Conservation (phyloP, 2,888 invertebrate species). For the Ernsta delagoae region DNA sequence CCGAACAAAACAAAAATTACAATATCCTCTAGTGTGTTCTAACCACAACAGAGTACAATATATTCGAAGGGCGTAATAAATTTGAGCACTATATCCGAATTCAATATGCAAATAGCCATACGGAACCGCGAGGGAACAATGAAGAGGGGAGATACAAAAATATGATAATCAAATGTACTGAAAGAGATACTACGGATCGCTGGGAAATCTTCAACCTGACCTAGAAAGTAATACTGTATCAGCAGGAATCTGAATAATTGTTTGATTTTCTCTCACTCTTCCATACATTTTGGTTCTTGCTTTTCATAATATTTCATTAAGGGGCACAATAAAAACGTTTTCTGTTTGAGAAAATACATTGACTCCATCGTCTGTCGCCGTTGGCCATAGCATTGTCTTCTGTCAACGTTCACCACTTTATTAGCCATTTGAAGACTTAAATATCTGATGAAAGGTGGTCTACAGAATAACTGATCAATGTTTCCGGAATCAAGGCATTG, state of each 20-base stretch:
- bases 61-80: conserved; percentile 68
- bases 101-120: conserved; percentile 76
- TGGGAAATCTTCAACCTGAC: conserved; percentile 29
- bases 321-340: no score
- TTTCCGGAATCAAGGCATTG: background rate
- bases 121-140: conserved; percentile 77
- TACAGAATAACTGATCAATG: background rate
- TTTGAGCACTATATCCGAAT: conserved; percentile 75
- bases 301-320: no score
- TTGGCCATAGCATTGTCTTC: no score
- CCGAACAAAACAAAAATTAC: background rate
- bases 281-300: background rate
- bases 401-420: no score
- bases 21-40: conserved; percentile 24
- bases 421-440: no score
- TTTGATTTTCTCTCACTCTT: background rate
- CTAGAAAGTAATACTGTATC: conserved; percentile 23
- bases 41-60: conserved; percentile 41
- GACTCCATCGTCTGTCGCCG: background rate
- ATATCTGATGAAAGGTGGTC: background rate
- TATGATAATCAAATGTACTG: conserved; percentile 79
- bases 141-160: conserved; percentile 70
- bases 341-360: background rate
- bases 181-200: conserved; percentile 41
- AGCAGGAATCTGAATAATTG: conserved; percentile 19